phyloP scores from a whole-genome alignment of 1,140 invertebrate genomes.

The Bathynomus jamesi region DNA sequence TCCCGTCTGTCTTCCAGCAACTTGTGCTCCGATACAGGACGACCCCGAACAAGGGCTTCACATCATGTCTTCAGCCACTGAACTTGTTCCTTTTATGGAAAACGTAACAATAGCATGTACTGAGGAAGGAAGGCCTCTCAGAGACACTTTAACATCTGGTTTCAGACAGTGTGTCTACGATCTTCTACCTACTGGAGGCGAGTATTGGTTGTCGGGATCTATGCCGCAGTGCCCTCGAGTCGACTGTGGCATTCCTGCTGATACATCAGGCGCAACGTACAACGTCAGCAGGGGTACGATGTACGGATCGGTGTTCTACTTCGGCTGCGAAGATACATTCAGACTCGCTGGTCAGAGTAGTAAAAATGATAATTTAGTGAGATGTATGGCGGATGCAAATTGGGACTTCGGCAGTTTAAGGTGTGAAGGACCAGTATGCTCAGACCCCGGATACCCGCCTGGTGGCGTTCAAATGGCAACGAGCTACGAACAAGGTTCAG shows the following conservation, averaged over 20 bases:
- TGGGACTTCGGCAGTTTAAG: constrained; percentile 96
- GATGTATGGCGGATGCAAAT: constrained; percentile 60
- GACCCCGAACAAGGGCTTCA: constrained; percentile 75
- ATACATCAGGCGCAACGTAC: constrained; percentile 86
- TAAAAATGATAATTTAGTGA: constrained; percentile 82
- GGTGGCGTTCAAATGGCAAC: constrained; percentile 80
- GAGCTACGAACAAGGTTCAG: constrained; percentile 73
- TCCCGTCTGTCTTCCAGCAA: constrained; percentile 68
- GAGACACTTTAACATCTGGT: constrained; percentile 66
- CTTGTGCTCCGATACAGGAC: constrained; percentile 80
- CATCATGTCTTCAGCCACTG: constrained; percentile 64
- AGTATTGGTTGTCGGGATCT: constrained; percentile 85
- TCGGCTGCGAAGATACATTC: constrained; percentile 90
- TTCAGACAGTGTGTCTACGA: constrained; percentile 94
- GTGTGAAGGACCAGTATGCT: constrained; percentile 91
- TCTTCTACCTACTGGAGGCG: constrained; percentile 68
- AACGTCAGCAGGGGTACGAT: constrained; percentile 77
- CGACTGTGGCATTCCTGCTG: constrained; percentile 76
- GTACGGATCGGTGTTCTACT: constrained; percentile 87
- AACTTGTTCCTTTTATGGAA: constrained; percentile 75
- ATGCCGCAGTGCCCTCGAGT: constrained; percentile 75
- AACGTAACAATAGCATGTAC: constrained; percentile 79
- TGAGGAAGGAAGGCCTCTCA: constrained; percentile 63
- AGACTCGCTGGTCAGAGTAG: constrained; percentile 85
- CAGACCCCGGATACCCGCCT: constrained; percentile 85